Conservation (phyloP, 2,888 invertebrate species). For the Keiferia lycopersicella region DNA sequence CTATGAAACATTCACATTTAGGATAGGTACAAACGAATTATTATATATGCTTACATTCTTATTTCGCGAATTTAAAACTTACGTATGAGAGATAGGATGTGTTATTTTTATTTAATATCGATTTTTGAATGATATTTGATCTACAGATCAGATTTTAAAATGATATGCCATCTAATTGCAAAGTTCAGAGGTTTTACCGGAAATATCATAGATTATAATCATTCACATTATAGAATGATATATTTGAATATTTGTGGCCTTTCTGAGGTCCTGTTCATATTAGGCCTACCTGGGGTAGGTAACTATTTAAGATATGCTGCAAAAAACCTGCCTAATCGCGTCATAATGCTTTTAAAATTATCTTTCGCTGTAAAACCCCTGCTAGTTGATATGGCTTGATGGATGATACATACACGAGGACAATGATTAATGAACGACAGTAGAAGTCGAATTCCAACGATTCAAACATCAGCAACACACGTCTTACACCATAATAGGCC, state of each 20-base stretch:
- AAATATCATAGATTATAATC: background rate
- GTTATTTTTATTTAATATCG: slow-evolving; percentile 24
- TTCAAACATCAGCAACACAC: slow-evolving; percentile 71
- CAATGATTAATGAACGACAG: slow-evolving; percentile 33
- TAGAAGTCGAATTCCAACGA: slow-evolving; percentile 67
- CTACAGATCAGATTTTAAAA: slow-evolving; percentile 25
- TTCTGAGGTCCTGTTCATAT: background rate
- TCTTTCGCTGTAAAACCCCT: background rate
- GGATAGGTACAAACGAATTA: slow-evolving; percentile 54
- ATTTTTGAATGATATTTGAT: slow-evolving; percentile 22
- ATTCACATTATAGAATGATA: background rate
- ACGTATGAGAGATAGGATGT: slow-evolving; percentile 47
- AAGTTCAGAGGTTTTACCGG: background rate
- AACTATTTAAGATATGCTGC: background rate
- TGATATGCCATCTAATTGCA: slow-evolving; percentile 51
- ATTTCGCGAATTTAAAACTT: slow-evolving; percentile 37
- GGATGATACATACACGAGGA: slow-evolving; percentile 25
- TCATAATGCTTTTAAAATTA: background rate
- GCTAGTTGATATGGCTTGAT: background rate
- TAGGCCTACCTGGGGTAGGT: background rate
- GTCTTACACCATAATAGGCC: slow-evolving; percentile 72
- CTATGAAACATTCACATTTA: slow-evolving; percentile 64
- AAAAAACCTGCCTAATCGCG: background rate
- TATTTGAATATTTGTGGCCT: too few species aligned
- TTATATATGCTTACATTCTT: slow-evolving; percentile 27